Evolutionary conservation across 2,888 invertebrate species (phyloP), one percentile per base, ranked within the genome.

Genomic region (Hipparchia semele): DNA sequence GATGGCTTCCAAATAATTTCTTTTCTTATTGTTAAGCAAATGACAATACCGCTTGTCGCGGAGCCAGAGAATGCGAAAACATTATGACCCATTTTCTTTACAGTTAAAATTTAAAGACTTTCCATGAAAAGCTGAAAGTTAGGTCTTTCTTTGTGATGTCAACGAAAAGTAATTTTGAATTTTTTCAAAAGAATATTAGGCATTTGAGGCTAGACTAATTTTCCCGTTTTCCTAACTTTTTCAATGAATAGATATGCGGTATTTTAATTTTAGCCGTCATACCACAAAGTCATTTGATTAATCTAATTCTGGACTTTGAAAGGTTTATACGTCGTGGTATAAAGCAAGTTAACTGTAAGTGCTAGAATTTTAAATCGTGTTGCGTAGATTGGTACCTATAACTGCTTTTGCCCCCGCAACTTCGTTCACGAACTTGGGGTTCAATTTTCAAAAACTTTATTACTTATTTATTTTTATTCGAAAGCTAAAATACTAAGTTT

Each of bases 1-100:
- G 67, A 67, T 67, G 67, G 56, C 56, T 67, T 67, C 67, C 67
- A 45, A 67, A 67, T 67, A 56, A 56, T 67, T 67, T 53, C 45
- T 67, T 67, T 67, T 67, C 67, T 56, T 58, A 67, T 58, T 58
- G 56, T 67, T 67, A 65, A 56, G 67, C 67, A 67, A 67, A 68
- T 60, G 59, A 58, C 58, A 60, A 59, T 49, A 59, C 51, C 33
- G 59, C 68, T 59, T 59, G 59, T 68, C 68, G 49, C 68, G 10
- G 68, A 49, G 59, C 49, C 56, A 49, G 68, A 68, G 68, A 68
- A 68, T 58, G 58, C 59, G 58, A 59, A 59, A 68, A 68, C 58
- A 68, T 59, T 68, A 59, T 58, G 68, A 59, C 68, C 58, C 59
- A 68, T 51, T 68, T 68, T 60, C 68, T 46, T 12, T 68, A 33